phyloP scores from a whole-genome alignment of 2,797 vertebrate genomes.

The Rhinogobio ventralis region DNA sequence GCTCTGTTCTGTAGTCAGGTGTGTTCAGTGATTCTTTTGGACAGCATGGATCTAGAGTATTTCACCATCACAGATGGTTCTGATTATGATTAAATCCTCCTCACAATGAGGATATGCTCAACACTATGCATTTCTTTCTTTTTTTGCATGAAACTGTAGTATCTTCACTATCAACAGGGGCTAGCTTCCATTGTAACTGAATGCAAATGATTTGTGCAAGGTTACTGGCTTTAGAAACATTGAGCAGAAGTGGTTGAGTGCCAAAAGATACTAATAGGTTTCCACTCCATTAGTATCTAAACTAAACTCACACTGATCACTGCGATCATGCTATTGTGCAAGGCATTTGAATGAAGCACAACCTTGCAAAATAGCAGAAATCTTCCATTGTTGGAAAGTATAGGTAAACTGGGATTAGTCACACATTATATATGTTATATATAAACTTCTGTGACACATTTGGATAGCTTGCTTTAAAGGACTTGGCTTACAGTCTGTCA shows the following conservation, averaged over 20 bases:
- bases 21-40: constrained; percentile 67
- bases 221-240: constrained; percentile 7
- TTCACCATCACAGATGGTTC: constrained; percentile 52
- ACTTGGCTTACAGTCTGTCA: not conserved
- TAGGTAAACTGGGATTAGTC: not conserved
- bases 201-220: constrained; percentile 55
- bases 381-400: not conserved
- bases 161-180: constrained; percentile 43
- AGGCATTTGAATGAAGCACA: not conserved
- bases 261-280: constrained; percentile 36
- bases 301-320: constrained; percentile 30
- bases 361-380: constrained; percentile 35
- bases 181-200: constrained; percentile 40
- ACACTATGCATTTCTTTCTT: constrained; percentile 9
- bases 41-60: constrained; percentile 61
- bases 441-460: not conserved
- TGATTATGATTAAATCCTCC: constrained; percentile 29
- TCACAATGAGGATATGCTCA: constrained; percentile 44
- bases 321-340: constrained; percentile 26
- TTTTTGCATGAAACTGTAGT: constrained; percentile 51
- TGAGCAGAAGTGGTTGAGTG: constrained; percentile 2
- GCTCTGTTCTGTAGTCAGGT: constrained; percentile 84
- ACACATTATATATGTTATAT: constrained; percentile 29
- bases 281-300: constrained; percentile 25
- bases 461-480: constrained; percentile 21